phyloP scores from a whole-genome alignment of 2,797 vertebrate genomes.

The Scleropages formosus region DNA sequence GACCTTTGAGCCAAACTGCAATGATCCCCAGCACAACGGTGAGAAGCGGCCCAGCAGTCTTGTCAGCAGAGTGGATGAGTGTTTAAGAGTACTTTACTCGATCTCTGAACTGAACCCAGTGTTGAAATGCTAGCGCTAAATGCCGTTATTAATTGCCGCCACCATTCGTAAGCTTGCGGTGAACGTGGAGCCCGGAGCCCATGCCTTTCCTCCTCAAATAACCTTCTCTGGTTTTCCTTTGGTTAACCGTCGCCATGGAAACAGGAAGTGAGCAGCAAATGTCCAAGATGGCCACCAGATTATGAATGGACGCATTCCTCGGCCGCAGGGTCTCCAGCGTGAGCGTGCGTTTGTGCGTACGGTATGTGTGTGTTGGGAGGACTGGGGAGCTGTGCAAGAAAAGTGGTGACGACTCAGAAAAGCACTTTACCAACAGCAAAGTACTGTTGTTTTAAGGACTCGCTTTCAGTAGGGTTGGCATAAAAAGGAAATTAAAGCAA shows the following conservation, averaged over 20 bases:
- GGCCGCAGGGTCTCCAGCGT: constrained; percentile 60
- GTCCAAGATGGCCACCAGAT: constrained; percentile 73
- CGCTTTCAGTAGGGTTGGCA: constrained; percentile 73
- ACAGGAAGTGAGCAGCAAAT: constrained; percentile 71
- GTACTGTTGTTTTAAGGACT: constrained; percentile 77
- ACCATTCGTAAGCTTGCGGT: not conserved
- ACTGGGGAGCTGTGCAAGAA: constrained; percentile 26
- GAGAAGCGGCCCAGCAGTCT: not conserved
- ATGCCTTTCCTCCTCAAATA: constrained; percentile 51
- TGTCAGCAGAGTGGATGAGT: not conserved
- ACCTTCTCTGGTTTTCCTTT: constrained; percentile 14
- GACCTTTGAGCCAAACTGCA: not conserved
- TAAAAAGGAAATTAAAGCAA: constrained; percentile 76
- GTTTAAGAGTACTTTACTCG: not conserved
- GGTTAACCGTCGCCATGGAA: constrained; percentile 64
- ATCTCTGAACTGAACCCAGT: not conserved
- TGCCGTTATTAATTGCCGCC: not conserved
- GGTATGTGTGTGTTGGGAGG: constrained; percentile 44
- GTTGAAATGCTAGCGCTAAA: not conserved
- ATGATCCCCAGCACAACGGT: not conserved
- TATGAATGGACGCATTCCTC: constrained; percentile 77
- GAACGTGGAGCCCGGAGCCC: not conserved
- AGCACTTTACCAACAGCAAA: constrained; percentile 79
- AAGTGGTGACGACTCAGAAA: constrained; percentile 68
- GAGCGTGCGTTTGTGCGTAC: constrained; percentile 33